Conservation (phyloP, 2,797 vertebrate species). For the Manis javanica region DNA sequence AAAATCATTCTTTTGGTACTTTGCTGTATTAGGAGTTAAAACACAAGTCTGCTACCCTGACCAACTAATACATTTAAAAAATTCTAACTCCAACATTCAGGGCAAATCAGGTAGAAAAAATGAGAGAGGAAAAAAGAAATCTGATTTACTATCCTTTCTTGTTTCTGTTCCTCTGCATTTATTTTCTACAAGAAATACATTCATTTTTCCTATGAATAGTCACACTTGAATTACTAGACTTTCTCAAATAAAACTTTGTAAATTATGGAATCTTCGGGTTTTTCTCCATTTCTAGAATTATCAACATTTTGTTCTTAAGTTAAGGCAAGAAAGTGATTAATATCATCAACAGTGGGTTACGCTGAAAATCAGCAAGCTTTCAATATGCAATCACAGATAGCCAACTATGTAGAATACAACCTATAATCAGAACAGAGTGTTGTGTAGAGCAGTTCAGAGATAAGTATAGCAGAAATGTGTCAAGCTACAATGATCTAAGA, state of each 20-base stretch:
- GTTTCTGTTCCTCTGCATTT: not conserved
- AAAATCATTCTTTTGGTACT: not conserved
- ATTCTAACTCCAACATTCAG: not conserved
- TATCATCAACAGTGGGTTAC: slow-evolving; percentile 12
- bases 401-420: not conserved
- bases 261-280: not conserved
- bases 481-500: slow-evolving; percentile 45
- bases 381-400: slow-evolving; percentile 4
- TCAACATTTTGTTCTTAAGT: not conserved
- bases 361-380: slow-evolving; percentile 13
- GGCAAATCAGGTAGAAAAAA: not conserved
- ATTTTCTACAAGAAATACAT: not conserved
- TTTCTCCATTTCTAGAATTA: not conserved
- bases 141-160: not conserved
- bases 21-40: not conserved
- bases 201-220: not conserved
- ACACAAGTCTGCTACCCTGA: not conserved
- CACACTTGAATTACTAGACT: not conserved
- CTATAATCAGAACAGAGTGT: not conserved
- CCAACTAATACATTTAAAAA: not conserved
- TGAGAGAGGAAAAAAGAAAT: not conserved
- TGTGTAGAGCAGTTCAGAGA: not conserved
- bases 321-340: slow-evolving; percentile 46
- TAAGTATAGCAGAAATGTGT: slow-evolving; percentile 2
- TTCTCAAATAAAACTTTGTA: not conserved